Conservation (phyloP, 2,888 invertebrate genomes). For the Thumatha senex region DNA sequence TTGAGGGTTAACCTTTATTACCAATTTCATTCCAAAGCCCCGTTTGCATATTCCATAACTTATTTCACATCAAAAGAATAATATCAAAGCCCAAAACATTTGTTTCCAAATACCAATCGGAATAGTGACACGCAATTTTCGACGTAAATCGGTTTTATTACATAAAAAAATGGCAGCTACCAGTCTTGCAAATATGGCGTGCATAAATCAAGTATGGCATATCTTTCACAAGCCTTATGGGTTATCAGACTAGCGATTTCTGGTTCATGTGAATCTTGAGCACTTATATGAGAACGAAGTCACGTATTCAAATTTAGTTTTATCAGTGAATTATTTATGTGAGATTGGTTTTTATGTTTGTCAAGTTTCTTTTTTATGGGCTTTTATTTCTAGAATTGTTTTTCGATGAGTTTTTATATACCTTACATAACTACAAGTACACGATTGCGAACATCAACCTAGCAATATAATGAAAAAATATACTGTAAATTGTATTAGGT, state of each 20-base stretch:
- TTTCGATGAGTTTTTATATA: too few species aligned
- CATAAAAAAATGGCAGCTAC: slow-evolving; percentile 16
- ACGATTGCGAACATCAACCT: too few species aligned
- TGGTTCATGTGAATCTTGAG: neutral
- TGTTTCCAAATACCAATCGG: neutral
- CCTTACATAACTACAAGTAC: too few species aligned
- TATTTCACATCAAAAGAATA: slow-evolving; percentile 1
- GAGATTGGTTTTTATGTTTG: neutral
- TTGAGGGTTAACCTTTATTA: too few species aligned
- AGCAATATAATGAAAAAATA: too few species aligned
- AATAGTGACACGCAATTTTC: slow-evolving; percentile 8
- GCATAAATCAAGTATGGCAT: slow-evolving; percentile 30
- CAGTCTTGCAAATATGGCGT: slow-evolving; percentile 18
- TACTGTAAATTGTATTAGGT: too few species aligned
- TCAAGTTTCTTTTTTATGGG: neutral
- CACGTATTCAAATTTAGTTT: neutral
- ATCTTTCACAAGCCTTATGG: slow-evolving; percentile 27
- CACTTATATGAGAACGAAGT: neutral
- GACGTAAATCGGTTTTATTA: slow-evolving; percentile 2
- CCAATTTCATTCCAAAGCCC: too few species aligned
- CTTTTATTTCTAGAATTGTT: too few species aligned
- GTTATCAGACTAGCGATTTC: neutral
- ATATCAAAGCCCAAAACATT: neutral
- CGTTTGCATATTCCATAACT: neutral
- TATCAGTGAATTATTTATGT: too few species aligned